These are phyloP conservation scores for Aspiorhynchus laticeps DNA, from an alignment of 2,113 vertebrate species.

Conservation along the genomic window DNA sequence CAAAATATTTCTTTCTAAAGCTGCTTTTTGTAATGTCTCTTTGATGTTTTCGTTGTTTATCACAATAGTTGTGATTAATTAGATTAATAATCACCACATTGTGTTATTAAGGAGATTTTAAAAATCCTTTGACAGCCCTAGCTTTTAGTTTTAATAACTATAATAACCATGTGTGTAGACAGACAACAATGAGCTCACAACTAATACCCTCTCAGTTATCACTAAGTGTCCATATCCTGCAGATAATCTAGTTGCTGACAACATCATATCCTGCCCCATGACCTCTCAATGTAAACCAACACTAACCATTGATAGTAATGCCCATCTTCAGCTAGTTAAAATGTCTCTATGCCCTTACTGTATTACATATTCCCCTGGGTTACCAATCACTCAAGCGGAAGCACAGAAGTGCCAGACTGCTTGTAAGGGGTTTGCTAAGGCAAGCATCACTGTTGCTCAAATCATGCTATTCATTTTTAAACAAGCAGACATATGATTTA, in stretches of 20 bases:
- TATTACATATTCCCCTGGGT: background rate
- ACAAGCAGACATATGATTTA: background rate
- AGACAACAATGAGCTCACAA: background rate
- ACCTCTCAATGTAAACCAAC: slow-evolving; percentile 43
- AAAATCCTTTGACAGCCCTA: no score
- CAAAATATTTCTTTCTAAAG: no score
- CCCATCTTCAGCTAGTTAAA: slow-evolving; percentile 21
- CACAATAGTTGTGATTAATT: no score
- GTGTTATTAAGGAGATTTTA: no score
- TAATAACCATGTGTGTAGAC: background rate
- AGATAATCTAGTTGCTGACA: slow-evolving; percentile 31
- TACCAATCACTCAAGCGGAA: background rate
- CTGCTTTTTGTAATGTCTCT: no score
- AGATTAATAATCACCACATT: no score
- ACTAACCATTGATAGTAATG: slow-evolving; percentile 28
- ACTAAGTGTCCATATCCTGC: slow-evolving; percentile 40
- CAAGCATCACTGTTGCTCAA: background rate
- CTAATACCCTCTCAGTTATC: background rate
- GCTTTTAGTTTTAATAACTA: background rate
- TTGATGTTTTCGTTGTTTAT: no score
- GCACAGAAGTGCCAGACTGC: background rate
- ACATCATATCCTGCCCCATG: slow-evolving; percentile 16
- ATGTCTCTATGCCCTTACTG: background rate
- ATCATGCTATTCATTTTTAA: background rate
- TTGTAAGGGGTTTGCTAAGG: background rate